phyloP scores from a whole-genome alignment of 2,888 invertebrate genomes.

The Psylliodes chrysocephalus region DNA sequence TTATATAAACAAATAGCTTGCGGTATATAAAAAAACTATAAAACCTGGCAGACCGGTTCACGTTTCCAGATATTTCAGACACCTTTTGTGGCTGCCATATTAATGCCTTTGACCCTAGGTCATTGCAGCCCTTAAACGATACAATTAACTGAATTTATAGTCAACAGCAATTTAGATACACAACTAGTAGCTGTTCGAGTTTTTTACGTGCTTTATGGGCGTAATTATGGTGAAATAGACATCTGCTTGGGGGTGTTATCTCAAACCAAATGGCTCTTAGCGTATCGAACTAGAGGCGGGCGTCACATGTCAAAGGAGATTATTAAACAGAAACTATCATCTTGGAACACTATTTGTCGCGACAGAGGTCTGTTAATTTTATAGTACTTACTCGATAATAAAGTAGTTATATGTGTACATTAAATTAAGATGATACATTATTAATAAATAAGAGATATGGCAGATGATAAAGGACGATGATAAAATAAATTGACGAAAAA shows the following conservation, averaged over 20 bases:
- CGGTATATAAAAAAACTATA: not conserved
- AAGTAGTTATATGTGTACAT: no score
- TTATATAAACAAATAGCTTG: no score
- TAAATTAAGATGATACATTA: no score
- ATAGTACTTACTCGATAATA: no score
- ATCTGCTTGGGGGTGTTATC: constrained; percentile 60
- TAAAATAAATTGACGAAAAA: no score
- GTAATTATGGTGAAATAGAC: constrained; percentile 57
- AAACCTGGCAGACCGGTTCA: constrained; percentile 6
- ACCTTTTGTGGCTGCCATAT: constrained; percentile 44
- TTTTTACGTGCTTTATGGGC: constrained; percentile 52
- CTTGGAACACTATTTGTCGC: constrained; percentile 45
- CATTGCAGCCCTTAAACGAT: constrained; percentile 50
- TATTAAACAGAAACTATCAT: constrained; percentile 56
- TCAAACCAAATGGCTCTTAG: constrained; percentile 52
- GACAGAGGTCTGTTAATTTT: constrained; percentile 18
- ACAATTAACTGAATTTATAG: constrained; percentile 27
- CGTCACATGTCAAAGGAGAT: constrained; percentile 56
- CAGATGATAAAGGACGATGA: no score
- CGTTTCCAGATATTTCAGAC: not conserved
- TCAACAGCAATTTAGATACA: constrained; percentile 9
- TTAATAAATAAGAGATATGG: no score
- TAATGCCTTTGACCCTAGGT: constrained; percentile 59
- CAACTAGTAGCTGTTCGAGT: constrained; percentile 32
- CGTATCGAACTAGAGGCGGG: constrained; percentile 54